Base-by-base conservation (phyloP, 2,888 invertebrate genomes). In the Parthenolecanium corni region DNA sequence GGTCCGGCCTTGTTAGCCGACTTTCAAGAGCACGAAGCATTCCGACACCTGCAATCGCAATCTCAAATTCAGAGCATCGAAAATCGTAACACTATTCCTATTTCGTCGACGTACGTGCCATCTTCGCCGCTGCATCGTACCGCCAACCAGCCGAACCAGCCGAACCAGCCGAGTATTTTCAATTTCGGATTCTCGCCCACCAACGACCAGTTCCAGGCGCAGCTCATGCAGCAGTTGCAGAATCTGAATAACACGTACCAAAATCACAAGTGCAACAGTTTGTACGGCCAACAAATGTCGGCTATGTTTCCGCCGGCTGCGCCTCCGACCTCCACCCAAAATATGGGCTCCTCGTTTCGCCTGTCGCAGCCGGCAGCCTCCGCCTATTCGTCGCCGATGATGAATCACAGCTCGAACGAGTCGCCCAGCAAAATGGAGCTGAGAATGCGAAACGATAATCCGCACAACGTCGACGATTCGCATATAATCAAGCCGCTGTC, bases 401-500 rank as follows among this genome's bases (percentile, higher is more conserved):
- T 49, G 21, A 38, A 49, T 23, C 61, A 61, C 47, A 23, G 49
- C 65, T 71, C 62, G 54, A 66, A 67, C 66, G 70, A 66, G 36
- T 65, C 64, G 67, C 71, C 72, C 42, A 71, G 71, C 40, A 71
- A 71, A 64, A 71, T 68, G 20, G 65, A 71, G 24, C 70, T 72
- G 64, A 70, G 71, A 53, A 71, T 69, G 6, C 18, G 49, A 72
- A 70, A n/a, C 72, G 71, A 65, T 71, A 23, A 66, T 63, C n/a
- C n/a, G n/a, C 68, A 72, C 53, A 40, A 14, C 24, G 16, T 20
- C 64, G 64, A 63, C 38, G 67, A 66, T 52, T 66, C 68, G n/a
- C 79, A 81, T 16, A 83, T 84, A 68, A 84, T 84, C 65, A 82
- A 83, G 73, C 83, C 84, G 0, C 72, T 83, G 46, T 80, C 82